A percentile compares a stretch with the other conserved stretches of the same genome.
Conservation (phyloP, 2,888 invertebrate species). For the Cacoxenus indagator region DNA sequence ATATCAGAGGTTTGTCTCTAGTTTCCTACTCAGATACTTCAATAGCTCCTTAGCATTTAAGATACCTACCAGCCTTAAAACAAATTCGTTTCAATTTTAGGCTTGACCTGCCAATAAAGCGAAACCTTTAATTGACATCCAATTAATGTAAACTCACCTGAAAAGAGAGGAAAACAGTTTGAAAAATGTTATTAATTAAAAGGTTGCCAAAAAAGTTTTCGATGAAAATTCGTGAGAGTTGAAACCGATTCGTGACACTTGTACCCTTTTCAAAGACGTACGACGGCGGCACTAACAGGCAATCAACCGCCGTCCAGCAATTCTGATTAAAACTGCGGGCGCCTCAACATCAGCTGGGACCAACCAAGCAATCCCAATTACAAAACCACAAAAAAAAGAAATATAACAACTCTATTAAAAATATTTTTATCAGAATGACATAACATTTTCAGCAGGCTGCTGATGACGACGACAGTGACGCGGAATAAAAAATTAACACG, state of each 20-base stretch:
- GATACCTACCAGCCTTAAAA: no score
- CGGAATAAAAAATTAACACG: background rate
- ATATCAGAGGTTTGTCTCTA: no score
- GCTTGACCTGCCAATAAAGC: no score
- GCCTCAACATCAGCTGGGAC: background rate
- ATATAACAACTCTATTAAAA: constrained; percentile 58
- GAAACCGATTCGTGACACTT: background rate
- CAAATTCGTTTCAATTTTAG: no score
- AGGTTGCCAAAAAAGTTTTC: background rate
- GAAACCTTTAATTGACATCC: background rate
- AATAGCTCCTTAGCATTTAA: no score
- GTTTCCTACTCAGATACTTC: no score
- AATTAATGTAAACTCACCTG: background rate
- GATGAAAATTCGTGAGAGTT: no score
- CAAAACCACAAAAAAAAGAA: background rate
- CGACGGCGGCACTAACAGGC: background rate
- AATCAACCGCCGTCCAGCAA: no score
- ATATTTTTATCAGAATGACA: constrained; percentile 49
- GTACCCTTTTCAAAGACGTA: constrained; percentile 17
- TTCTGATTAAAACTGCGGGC: background rate
- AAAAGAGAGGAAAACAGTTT: background rate
- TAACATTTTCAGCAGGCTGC: constrained; percentile 38
- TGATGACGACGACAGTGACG: background rate
- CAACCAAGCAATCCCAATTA: background rate
- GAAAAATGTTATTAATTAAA: background rate